phyloP scores from a whole-genome alignment of 2,113 vertebrate species.

The Erythrolamprus reginae region DNA sequence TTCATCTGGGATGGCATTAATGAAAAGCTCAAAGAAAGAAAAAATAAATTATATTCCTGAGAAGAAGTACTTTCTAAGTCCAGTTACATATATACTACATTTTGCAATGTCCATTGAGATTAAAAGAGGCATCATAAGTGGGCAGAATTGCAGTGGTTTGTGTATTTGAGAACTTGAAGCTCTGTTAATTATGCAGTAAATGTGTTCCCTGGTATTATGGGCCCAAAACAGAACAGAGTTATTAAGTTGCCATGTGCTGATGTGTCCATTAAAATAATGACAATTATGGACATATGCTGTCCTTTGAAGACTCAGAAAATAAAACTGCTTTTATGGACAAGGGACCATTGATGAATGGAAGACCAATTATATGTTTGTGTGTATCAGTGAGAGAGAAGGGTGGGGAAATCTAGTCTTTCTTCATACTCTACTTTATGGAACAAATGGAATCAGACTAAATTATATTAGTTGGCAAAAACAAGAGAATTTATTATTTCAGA shows the following conservation, averaged over 20 bases:
- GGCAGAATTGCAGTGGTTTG: background rate
- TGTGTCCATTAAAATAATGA: background rate
- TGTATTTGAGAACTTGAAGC: background rate
- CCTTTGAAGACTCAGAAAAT: background rate
- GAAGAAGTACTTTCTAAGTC: background rate
- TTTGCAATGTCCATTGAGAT: background rate
- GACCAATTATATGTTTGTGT: too few relatives aligned
- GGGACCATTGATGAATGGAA: too few relatives aligned
- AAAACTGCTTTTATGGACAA: background rate
- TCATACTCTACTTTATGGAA: background rate
- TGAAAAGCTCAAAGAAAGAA: background rate
- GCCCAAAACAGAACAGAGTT: background rate
- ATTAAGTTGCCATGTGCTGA: background rate
- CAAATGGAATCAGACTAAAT: background rate
- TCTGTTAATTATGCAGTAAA: background rate
- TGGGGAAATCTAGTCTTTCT: background rate
- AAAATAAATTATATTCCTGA: background rate
- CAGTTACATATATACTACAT: background rate
- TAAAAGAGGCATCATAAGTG: background rate
- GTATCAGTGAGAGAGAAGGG: too few relatives aligned
- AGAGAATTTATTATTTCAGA: background rate
- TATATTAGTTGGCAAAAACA: background rate
- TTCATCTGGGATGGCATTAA: background rate
- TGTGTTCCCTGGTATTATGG: background rate
- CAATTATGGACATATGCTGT: background rate